Conservation (phyloP, 2,797 vertebrate genomes). For the Passerculus sandwichensis region DNA sequence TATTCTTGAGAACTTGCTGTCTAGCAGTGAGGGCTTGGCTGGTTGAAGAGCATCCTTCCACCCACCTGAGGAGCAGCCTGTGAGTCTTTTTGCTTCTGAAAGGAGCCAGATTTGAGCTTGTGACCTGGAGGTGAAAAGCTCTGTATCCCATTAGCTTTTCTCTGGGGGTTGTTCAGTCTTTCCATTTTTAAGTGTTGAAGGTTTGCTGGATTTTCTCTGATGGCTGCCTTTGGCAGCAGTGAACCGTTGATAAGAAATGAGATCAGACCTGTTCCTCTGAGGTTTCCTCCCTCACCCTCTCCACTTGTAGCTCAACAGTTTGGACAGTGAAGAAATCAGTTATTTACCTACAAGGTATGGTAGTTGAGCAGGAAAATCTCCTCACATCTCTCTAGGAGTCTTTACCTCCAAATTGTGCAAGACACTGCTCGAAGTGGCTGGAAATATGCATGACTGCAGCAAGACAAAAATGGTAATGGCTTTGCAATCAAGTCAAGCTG, state of each 20-base stretch:
- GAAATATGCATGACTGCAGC: background rate
- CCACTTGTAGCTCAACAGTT: background rate
- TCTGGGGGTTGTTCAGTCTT: background rate
- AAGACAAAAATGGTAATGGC: background rate
- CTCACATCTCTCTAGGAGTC: background rate
- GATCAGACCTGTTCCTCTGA: background rate
- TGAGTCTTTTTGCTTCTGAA: background rate
- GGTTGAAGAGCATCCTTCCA: background rate
- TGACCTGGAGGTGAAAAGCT: constrained; percentile 15
- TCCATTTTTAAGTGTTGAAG: constrained; percentile 7
- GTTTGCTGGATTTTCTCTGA: background rate
- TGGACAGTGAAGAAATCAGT: background rate
- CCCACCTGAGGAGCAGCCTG: background rate
- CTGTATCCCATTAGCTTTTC: constrained; percentile 14
- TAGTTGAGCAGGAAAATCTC: background rate
- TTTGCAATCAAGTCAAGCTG: background rate
- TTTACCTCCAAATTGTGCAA: background rate
- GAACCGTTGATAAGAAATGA: background rate
- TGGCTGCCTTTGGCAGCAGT: constrained; percentile 11
- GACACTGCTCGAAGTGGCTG: background rate
- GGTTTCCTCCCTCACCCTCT: background rate
- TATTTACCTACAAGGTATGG: background rate
- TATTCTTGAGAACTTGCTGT: background rate
- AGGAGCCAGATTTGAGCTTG: constrained; percentile 24
- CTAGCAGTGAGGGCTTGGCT: background rate